These are phyloP conservation scores for Oppia nitens DNA, from an alignment of 1,140 invertebrate genomes.

Conservation along the genomic window DNA sequence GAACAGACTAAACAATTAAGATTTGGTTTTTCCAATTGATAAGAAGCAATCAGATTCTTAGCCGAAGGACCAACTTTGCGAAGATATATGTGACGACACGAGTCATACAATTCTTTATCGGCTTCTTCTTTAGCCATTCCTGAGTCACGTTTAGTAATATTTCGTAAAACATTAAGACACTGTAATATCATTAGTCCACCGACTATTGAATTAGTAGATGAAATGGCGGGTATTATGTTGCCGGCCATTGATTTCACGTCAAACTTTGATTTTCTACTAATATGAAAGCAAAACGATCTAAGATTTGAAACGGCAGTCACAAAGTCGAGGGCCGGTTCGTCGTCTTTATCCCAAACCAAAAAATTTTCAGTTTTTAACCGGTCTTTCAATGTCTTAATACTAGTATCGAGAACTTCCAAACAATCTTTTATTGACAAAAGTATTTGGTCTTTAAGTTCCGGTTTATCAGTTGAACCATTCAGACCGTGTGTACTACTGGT, in stretches of 20 bases:
- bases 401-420: constrained; percentile 51
- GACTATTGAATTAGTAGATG: constrained; percentile 93
- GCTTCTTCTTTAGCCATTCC: constrained; percentile 31
- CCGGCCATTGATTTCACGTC: constrained; percentile 98
- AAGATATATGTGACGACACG: constrained; percentile 1
- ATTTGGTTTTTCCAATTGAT: constrained; percentile 36
- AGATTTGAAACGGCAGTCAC: constrained; percentile 89
- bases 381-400: constrained; percentile 47
- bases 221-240: constrained; percentile 92
- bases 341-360: constrained; percentile 95
- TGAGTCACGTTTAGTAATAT: constrained; percentile 48
- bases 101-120: constrained; percentile 6
- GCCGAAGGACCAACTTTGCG: not conserved
- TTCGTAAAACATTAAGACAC: constrained; percentile 58
- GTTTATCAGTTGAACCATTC: not conserved
- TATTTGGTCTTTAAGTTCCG: constrained; percentile 47
- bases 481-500: not conserved
- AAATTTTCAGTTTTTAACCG: constrained; percentile 38
- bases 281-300: constrained; percentile 75
- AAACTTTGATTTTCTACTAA: constrained; percentile 68
- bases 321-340: constrained; percentile 84
- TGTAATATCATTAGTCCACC: constrained; percentile 83
- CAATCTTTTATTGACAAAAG: constrained; percentile 64
- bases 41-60: constrained; percentile 37
- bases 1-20: constrained; percentile 59